These are phyloP conservation scores for Lithodes maja DNA, from an alignment of 2,888 invertebrate species.

Conservation along the genomic window DNA sequence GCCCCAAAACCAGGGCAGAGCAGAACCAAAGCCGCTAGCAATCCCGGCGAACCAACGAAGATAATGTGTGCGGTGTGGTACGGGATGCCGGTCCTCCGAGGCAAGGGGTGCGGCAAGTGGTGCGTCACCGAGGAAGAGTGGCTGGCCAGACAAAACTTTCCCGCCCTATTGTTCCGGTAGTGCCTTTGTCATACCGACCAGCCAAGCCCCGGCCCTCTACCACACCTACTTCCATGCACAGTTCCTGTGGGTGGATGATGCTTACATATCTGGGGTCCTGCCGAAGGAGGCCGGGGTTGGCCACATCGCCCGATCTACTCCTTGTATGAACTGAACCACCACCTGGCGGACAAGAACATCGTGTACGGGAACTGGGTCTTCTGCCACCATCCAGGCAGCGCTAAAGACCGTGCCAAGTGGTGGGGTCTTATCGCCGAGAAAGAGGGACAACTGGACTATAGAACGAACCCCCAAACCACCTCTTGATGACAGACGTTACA, in stretches of 20 bases:
- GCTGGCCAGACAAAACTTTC: conserved; percentile 79
- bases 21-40: too few relatives aligned
- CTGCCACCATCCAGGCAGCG: conserved; percentile 47
- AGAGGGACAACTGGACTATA: too few relatives aligned
- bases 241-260: conserved; percentile 91
- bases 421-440: conserved; percentile 30
- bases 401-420: conserved; percentile 6
- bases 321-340: conserved; percentile 43
- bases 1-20: too few relatives aligned
- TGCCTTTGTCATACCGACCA: conserved; percentile 77
- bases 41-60: conserved; percentile 72
- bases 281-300: conserved; percentile 73
- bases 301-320: conserved; percentile 31
- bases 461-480: too few relatives aligned
- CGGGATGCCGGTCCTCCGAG: conserved; percentile 67
- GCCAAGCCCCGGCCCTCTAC: conserved; percentile 11
- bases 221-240: conserved; percentile 79
- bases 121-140: conserved; percentile 83
- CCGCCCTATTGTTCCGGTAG: conserved; percentile 86
- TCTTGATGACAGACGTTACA: too few relatives aligned
- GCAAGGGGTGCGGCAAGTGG: conserved; percentile 79
- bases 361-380: conserved; percentile 38
- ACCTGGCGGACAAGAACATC: conserved; percentile 27
- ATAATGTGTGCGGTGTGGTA: conserved; percentile 80
- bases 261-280: conserved; percentile 84